Evolutionary conservation across 2,797 vertebrate genomes (phyloP).

Genomic region (Muscicapa comitata): DNA sequence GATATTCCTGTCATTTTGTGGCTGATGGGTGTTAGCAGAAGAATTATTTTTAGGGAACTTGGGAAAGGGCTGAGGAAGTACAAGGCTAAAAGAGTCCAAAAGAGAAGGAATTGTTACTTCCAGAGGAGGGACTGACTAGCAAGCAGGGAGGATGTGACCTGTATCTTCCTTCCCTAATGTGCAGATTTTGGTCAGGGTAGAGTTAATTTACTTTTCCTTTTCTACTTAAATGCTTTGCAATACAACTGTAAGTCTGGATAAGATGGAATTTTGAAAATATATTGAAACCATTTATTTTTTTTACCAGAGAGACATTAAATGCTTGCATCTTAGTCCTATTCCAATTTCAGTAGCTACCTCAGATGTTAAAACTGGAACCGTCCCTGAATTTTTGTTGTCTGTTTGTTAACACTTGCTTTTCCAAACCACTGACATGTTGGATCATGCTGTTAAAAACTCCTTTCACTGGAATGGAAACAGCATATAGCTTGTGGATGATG

Average conservation of each 20-base stretch:
- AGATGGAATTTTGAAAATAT: background rate
- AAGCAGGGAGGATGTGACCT: background rate
- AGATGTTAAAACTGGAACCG: background rate
- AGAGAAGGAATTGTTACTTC: background rate
- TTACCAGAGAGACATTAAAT: background rate
- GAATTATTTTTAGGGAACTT: conserved; percentile 52
- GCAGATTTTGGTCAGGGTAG: background rate
- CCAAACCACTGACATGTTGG: background rate
- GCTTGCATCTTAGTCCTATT: background rate
- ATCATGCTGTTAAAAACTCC: background rate
- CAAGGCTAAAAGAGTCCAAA: background rate
- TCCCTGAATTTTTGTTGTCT: background rate
- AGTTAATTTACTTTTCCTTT: background rate
- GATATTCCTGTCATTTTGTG: conserved; percentile 25
- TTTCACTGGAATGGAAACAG: background rate
- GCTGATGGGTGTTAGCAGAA: conserved; percentile 35
- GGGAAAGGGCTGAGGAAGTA: conserved; percentile 22
- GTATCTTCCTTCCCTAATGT: background rate
- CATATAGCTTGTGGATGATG: fast-evolving
- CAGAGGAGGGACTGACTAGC: background rate
- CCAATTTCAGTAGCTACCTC: background rate
- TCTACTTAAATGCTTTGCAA: background rate
- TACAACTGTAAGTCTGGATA: background rate
- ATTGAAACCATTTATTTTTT: background rate
- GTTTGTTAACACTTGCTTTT: background rate